phyloP scores from a whole-genome alignment of 2,797 vertebrate species.

The Arrhamphus sclerolepis region DNA sequence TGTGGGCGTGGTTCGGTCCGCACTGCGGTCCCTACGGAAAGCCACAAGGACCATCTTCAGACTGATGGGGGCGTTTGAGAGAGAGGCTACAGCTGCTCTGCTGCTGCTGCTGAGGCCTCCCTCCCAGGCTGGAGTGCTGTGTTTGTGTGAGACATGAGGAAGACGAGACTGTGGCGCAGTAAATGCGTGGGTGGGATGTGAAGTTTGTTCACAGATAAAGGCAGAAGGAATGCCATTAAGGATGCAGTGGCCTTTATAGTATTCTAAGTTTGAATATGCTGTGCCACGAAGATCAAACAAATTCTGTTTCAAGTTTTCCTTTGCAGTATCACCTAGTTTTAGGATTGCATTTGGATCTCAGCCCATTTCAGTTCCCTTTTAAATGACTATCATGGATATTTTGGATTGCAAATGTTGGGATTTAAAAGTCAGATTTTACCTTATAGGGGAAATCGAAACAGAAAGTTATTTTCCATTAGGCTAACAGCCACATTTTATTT shows the following conservation, averaged over 20 bases:
- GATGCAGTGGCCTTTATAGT: too few species aligned
- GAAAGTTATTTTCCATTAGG: background rate
- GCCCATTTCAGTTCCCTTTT: background rate
- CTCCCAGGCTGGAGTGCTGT: slow-evolving; percentile 15
- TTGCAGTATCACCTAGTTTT: background rate
- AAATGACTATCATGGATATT: background rate
- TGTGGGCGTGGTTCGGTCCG: slow-evolving; percentile 95
- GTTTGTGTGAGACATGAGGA: slow-evolving; percentile 11
- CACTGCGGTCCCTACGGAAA: slow-evolving; percentile 97
- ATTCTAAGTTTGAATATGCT: too few species aligned
- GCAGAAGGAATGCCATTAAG: background rate
- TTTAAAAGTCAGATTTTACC: background rate
- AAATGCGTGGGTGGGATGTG: slow-evolving; percentile 7
- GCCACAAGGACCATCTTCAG: slow-evolving; percentile 77
- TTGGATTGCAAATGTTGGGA: background rate
- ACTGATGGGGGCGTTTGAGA: slow-evolving; percentile 76
- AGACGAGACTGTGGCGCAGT: slow-evolving; percentile 45
- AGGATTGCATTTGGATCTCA: too few species aligned
- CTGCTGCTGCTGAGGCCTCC: slow-evolving; percentile 37
- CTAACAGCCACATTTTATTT: too few species aligned
- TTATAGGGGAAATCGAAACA: background rate
- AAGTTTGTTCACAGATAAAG: background rate
- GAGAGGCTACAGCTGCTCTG: slow-evolving; percentile 30
- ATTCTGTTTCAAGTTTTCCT: background rate
- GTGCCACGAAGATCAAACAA: too few species aligned